Evolutionary conservation across 2,888 invertebrate genomes (phyloP), one percentile per base, ranked within the genome.

Genomic region (Uloborus plumipes): DNA sequence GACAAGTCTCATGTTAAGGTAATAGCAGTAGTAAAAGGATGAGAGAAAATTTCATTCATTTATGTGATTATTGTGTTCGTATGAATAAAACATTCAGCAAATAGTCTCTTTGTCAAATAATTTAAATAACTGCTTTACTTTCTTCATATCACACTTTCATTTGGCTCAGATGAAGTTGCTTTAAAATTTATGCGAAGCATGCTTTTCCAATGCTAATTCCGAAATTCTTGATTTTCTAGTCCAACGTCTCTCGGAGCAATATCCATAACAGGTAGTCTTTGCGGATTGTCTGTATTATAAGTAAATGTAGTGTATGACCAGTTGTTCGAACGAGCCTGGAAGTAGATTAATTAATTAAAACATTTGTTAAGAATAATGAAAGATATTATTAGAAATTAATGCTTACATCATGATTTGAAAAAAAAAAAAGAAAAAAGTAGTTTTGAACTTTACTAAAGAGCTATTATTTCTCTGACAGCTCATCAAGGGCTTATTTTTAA

Each of bases 121-220:
- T 26, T 26, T 26, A 26, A 26, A 4, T 26, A 26, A 26, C 26
- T 26, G 26, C n/a, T n/a, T 26, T 26, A 26, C 26, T 26, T 26
- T 26, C 4, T 26, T 26, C 26, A 26, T 26, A 26, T 26, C 26
- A 26, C 26, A 26, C 26, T 26, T 26, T 26, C 26, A 26, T 26
- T 26, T 3, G 26, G 26, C 26, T 26, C 4, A 26, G 4, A 26
- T 26, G 26, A 26, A 26, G 26, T 26, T 26, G 26, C 26, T 26
- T 26, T 26, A n/a, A 3, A 69, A 22, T 51, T 78, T 53, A 78
- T 47, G 62, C 65, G 74, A 95, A 97, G 90, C 97, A 97, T 69
- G 93, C 96, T 53, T 93, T 90, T 55, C 96, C 95, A 22, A 97
- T 91, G 88, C 95, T 94, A 50, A 97, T 88, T 88, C 94, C 93